Evolutionary conservation across 2,888 invertebrate genomes (phyloP).

Genomic region (Abscondita cerata): DNA sequence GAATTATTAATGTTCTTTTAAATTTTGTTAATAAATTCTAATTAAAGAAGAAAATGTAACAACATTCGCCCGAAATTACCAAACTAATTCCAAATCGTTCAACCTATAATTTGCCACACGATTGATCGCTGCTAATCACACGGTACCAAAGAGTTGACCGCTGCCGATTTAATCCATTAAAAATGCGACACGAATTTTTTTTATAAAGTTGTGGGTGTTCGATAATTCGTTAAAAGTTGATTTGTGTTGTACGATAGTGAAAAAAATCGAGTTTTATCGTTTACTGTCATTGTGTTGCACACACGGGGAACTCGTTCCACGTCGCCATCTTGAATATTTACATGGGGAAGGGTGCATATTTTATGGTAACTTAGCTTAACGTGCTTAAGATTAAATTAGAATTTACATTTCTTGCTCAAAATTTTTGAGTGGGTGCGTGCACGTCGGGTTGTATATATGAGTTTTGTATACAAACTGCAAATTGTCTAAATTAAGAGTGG

Average conservation of each 20-base stretch:
- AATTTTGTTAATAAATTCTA: too few relatives aligned
- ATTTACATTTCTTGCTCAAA: slow-evolving; percentile 30
- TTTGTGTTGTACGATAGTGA: slow-evolving; percentile 32
- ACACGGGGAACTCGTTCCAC: slow-evolving; percentile 22
- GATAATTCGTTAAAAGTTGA: slow-evolving; percentile 32
- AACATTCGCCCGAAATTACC: neutral
- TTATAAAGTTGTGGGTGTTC: slow-evolving; percentile 9
- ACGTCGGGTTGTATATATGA: too few relatives aligned
- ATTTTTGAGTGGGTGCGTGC: too few relatives aligned
- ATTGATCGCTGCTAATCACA: slow-evolving; percentile 25
- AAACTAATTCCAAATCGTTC: slow-evolving; percentile 18
- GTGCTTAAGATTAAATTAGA: slow-evolving; percentile 32
- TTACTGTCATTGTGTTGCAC: slow-evolving; percentile 31
- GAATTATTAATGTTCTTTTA: too few relatives aligned
- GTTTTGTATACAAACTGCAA: too few relatives aligned
- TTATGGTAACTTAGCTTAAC: slow-evolving; percentile 33
- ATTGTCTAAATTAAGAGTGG: too few relatives aligned
- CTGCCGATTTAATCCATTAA: too few relatives aligned
- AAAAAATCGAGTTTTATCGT: slow-evolving; percentile 34
- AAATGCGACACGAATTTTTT: neutral
- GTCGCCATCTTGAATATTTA: slow-evolving; percentile 34
- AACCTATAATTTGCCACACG: slow-evolving; percentile 27
- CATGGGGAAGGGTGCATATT: slow-evolving; percentile 32
- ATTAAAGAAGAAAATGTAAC: too few relatives aligned
- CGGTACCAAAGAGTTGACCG: slow-evolving; percentile 5